These are phyloP conservation scores for Orchestes rusci DNA, from an alignment of 2,888 invertebrate genomes.

Conservation along the genomic window DNA sequence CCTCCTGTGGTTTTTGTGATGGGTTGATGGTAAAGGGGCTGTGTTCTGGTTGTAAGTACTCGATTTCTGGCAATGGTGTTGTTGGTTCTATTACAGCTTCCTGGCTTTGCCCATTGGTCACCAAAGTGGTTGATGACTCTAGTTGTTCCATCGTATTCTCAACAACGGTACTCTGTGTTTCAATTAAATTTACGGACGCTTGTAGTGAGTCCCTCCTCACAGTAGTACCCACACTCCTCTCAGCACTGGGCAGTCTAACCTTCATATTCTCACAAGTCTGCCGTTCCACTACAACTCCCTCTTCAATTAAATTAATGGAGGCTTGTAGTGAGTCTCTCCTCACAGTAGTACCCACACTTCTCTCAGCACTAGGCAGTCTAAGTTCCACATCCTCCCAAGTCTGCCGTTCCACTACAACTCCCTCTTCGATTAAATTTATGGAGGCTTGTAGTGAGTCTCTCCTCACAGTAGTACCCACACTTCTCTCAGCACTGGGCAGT, in stretches of 20 bases:
- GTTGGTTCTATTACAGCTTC: too few relatives aligned
- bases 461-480: conserved; percentile 13
- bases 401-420: not conserved
- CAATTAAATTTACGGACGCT: too few relatives aligned
- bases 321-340: too few relatives aligned
- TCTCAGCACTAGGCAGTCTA: not conserved
- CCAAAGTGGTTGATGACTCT: too few relatives aligned
- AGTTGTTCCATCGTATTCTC: too few relatives aligned
- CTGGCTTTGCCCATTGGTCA: too few relatives aligned
- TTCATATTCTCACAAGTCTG: not conserved
- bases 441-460: too few relatives aligned
- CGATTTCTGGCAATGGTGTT: conserved; percentile 21
- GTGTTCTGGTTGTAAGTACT: conserved; percentile 22
- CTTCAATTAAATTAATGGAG: not conserved
- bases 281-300: not conserved
- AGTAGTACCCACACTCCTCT: conserved; percentile 1
- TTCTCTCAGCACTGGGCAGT: not conserved
- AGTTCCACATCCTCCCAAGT: not conserved
- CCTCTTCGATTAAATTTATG: not conserved
- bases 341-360: conserved; percentile 7
- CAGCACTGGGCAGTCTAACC: not conserved
- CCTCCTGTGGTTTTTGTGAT: conserved; percentile 8
- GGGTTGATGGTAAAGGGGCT: conserved; percentile 12
- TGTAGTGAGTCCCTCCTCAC: too few relatives aligned
- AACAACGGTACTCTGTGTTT: too few relatives aligned